These are phyloP conservation scores for Zoroaster sp. DNA, from an alignment of 53 echinoderm and acorn worm species.

Conservation along the genomic window DNA sequence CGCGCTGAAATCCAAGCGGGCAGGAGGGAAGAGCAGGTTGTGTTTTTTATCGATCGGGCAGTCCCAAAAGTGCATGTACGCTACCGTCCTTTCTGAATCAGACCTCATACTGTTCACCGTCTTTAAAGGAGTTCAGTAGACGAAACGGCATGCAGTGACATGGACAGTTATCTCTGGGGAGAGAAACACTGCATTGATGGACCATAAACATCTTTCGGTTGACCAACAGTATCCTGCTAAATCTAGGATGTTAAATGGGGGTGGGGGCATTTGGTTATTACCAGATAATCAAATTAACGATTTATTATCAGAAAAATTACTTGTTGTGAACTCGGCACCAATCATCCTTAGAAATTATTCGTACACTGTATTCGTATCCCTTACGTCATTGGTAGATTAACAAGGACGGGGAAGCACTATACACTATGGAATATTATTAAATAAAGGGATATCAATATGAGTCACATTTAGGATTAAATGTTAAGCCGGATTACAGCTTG, in stretches of 20 bases:
- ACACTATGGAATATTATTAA: no score
- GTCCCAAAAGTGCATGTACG: slow-evolving; percentile 16
- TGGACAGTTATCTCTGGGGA: not conserved
- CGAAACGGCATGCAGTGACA: not conserved
- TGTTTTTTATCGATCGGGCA: slow-evolving; percentile 4
- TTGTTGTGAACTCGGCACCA: no score
- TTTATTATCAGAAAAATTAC: no score
- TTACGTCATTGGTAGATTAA: no score
- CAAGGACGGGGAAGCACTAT: no score
- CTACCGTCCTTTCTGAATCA: not conserved
- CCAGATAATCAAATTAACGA: no score
- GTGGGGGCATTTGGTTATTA: no score
- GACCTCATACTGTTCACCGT: not conserved
- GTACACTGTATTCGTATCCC: no score
- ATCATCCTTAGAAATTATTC: no score
- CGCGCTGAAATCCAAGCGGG: not conserved
- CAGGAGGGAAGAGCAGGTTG: not conserved
- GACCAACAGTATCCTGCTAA: not conserved
- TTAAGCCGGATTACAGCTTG: no score
- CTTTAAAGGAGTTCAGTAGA: not conserved
- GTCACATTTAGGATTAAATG: no score
- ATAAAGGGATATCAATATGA: no score
- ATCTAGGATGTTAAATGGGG: not conserved
- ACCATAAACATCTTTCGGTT: not conserved
- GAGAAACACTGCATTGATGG: not conserved